A percentile compares a stretch with the other conserved stretches of the same genome.
Evolutionary conservation across 30 jellyfish, hydroid and myxozoan species (phyloP).

Genomic region (Phacellophora camtschatica): DNA sequence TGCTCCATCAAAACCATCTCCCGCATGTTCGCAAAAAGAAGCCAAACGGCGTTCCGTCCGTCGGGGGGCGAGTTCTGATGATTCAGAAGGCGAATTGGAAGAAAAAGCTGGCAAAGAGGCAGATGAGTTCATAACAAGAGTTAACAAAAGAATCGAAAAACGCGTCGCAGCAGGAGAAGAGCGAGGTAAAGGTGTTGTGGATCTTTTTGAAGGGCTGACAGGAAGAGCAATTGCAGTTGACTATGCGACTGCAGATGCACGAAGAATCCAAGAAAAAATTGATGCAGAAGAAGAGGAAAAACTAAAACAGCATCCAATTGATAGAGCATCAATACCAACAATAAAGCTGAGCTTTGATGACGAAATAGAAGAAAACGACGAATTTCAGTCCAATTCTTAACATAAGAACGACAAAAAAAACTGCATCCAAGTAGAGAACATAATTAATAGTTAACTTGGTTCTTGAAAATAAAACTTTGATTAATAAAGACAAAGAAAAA

Average conservation of each 20-base stretch:
- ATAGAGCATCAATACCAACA: constrained; percentile 9
- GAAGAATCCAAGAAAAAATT: constrained; percentile 20
- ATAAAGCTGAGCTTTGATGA: constrained; percentile 7
- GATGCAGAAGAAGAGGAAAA: constrained; percentile 46
- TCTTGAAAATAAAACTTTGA: no score
- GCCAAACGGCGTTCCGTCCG: background rate
- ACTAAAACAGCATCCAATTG: background rate
- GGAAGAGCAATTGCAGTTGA: constrained; percentile 62
- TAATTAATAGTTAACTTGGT: no score
- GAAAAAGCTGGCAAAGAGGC: constrained; percentile 21
- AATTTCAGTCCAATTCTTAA: no score
- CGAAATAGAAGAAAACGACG: no score
- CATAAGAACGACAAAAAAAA: no score
- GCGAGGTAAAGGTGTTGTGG: constrained; percentile 27
- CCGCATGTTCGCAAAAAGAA: background rate
- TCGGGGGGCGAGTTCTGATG: background rate
- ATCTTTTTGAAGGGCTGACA: constrained; percentile 34
- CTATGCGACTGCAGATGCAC: constrained; percentile 41
- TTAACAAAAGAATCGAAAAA: background rate
- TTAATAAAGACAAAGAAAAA: no score
- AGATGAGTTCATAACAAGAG: constrained; percentile 30
- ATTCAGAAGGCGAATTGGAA: background rate
- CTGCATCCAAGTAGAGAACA: no score
- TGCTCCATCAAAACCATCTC: background rate
- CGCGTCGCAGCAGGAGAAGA: background rate